A percentile compares a stretch with the other conserved stretches of the same genome.
Evolutionary conservation across 2,888 invertebrate genomes (phyloP).

Genomic region (Tinea semifulvella): DNA sequence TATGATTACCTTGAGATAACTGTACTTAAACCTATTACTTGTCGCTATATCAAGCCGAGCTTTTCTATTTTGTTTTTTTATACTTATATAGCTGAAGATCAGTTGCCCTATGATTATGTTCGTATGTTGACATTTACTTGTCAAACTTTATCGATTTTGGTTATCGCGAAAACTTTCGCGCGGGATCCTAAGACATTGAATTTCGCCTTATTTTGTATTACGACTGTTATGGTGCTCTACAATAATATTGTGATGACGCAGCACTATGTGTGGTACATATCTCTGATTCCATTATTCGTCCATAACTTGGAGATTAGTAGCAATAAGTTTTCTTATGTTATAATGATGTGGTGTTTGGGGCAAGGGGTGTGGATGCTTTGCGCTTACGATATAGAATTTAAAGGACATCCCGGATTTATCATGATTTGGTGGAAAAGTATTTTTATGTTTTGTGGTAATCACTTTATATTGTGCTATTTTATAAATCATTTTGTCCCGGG

Average conservation of each 20-base stretch:
- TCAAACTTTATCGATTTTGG: neutral
- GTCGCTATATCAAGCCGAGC: conserved; percentile 92
- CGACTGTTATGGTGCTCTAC: conserved; percentile 89
- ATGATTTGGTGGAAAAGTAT: conserved; percentile 87
- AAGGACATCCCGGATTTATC: conserved; percentile 81
- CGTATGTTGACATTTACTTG: neutral
- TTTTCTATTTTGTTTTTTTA: conserved; percentile 96
- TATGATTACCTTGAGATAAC: conserved; percentile 90
- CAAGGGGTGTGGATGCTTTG: conserved; percentile 90
- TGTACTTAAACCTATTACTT: conserved; percentile 87
- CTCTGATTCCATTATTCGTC: conserved; percentile 83
- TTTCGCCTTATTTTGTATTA: conserved; percentile 83
- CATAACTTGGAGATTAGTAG: conserved; percentile 62
- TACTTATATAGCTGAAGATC: conserved; percentile 77
- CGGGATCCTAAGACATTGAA: conserved; percentile 73
- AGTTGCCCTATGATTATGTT: conserved; percentile 50
- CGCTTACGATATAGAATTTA: conserved; percentile 93
- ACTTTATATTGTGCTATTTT: conserved; percentile 2
- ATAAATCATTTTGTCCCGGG: neutral
- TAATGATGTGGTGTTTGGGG: conserved; percentile 67
- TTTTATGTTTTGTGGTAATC: conserved; percentile 72
- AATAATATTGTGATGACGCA: conserved; percentile 98
- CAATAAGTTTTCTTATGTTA: neutral
- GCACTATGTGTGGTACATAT: conserved; percentile 96
- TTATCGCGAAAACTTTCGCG: conserved; percentile 50